Percentiles rank a stretch among this genome's conserved stretches.
Conservation (phyloP, 2,888 invertebrate species). For the Pharmacophagus antenor region DNA sequence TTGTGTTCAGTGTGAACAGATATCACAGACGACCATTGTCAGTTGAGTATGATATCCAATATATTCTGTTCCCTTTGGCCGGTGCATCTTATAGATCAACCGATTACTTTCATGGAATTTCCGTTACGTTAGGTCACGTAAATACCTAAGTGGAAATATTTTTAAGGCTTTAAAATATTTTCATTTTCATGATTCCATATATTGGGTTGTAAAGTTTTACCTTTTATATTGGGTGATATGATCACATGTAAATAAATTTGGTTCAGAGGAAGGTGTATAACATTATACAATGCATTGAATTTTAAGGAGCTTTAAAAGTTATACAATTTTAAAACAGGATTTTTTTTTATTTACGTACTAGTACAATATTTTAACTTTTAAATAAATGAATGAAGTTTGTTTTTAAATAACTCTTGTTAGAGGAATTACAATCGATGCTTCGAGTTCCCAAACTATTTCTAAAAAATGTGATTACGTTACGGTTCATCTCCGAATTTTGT, state of each 20-base stretch:
- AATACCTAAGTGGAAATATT: slow-evolving; percentile 9
- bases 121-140: slow-evolving; percentile 21
- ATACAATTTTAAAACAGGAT: neutral
- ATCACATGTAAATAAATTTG: neutral
- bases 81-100: neutral
- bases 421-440: neutral
- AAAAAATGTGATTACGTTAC: too few relatives aligned
- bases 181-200: neutral
- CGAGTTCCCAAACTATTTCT: too few relatives aligned
- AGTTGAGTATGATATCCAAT: neutral
- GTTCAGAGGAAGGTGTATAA: neutral
- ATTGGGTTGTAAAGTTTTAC: neutral
- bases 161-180: neutral
- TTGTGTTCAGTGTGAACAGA: slow-evolving; percentile 5
- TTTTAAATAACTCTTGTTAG: too few relatives aligned
- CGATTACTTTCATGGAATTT: slow-evolving; percentile 10
- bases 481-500: too few relatives aligned
- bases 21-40: neutral
- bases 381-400: neutral
- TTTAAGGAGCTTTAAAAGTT: neutral
- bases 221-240: neutral
- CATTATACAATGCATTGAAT: neutral
- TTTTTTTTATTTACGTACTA: too few relatives aligned
- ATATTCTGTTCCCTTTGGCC: neutral
- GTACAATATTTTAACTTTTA: too few relatives aligned